These are phyloP conservation scores for Ceratina australensis DNA, from an alignment of 1,140 invertebrate genomes.

Conservation along the genomic window DNA sequence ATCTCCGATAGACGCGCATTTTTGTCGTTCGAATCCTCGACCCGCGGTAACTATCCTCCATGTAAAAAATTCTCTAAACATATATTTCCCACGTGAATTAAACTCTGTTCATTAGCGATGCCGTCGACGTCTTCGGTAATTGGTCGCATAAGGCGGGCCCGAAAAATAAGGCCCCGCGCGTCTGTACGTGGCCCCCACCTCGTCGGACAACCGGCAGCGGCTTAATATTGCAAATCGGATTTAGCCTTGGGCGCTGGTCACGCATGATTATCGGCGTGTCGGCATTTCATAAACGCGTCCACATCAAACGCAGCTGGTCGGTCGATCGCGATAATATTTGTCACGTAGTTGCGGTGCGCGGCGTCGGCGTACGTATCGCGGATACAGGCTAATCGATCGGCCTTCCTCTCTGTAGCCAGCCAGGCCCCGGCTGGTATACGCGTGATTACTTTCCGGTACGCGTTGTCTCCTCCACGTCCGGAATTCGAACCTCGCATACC, in stretches of 20 bases:
- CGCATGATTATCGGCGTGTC: constrained; percentile 66
- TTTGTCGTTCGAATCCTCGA: too few species aligned
- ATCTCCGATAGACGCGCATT: too few species aligned
- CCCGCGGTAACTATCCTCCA: too few species aligned
- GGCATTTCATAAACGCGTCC: constrained; percentile 67
- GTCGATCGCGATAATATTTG: constrained; percentile 68
- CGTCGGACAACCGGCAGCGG: constrained; percentile 18
- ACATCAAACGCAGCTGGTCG: constrained; percentile 65
- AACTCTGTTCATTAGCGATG: too few species aligned
- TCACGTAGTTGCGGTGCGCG: constrained; percentile 67
- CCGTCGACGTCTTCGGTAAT: constrained; percentile 17
- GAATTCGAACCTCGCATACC: constrained; percentile 47
- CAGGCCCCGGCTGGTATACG: constrained; percentile 45
- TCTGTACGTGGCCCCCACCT: too few species aligned
- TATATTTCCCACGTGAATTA: too few species aligned
- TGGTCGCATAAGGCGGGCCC: constrained; percentile 8
- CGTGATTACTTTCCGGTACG: constrained; percentile 61
- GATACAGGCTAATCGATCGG: constrained; percentile 64
- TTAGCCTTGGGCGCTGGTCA: constrained; percentile 63
- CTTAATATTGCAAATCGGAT: constrained; percentile 66
- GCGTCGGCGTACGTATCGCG: constrained; percentile 55
- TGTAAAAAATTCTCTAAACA: too few species aligned
- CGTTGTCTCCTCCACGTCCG: constrained; percentile 53
- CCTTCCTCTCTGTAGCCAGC: constrained; percentile 37
- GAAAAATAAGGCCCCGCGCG: not conserved